Base-by-base conservation (phyloP, 2,888 invertebrate species). In the Gymnoscelis rufifasciata region DNA sequence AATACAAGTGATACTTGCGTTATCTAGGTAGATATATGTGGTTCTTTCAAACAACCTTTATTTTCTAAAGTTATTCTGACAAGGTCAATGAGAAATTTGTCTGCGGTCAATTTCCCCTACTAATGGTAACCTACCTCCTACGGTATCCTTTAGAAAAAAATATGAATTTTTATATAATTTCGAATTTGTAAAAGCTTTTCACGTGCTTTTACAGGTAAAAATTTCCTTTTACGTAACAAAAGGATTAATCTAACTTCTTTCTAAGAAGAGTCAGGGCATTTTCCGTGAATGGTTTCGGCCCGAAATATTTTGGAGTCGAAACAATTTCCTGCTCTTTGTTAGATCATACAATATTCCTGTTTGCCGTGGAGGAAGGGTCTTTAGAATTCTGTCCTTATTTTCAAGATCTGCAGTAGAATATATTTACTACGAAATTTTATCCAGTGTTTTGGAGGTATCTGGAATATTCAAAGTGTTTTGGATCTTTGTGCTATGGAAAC, bases 261-360 rank as follows among this genome's bases (percentile, higher is more conserved):
- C n/a, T 8, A 14, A 13, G n/a, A 33, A 33, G 10, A 14, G 31
- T 33, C 6, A n/a, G 14, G 13, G 14, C n/a, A 15, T 36, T 48
- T 39, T 36, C 30, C 7, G 24, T 27, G 12, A 39, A 36, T 30
- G 24, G 26, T 8, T 30, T 31, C 39, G n/a, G n/a, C 30, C 36
- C 27, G 19, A 42, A 47, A 39, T 13, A 24, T 39, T 37, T 36
- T 39, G 12, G 29, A 47, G 41, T 41, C 30, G 37, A 28, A 29
- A 24, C 45, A 38, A 50, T 45, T 49, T 49, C 41, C 42, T 24
- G 24, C 28, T 33, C 13, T 35, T 49, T 45, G 49, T 49, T 4
- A 35, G 15, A 41, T 24, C 28, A 30, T 35, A 49, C 38, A 38
- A 45, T 41, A 33, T 15, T 19, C 29, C 31, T 38, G 28, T 44